phyloP scores from a whole-genome alignment of 2,888 invertebrate species.

The Plebejus anna region DNA sequence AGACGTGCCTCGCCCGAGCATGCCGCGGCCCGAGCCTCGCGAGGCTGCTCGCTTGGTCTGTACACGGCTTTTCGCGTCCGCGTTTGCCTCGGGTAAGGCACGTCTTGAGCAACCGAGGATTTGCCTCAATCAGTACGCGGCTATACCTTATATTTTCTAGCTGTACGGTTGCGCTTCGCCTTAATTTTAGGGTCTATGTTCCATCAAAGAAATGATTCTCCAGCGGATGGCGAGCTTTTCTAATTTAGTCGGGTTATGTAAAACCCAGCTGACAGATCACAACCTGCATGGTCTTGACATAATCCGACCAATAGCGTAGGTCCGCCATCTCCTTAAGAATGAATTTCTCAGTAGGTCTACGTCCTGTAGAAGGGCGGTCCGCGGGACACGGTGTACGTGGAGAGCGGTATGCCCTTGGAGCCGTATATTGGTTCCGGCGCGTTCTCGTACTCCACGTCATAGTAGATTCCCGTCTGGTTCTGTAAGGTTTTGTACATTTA shows the following conservation, averaged over 20 bases:
- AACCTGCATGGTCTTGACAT: too few relatives aligned
- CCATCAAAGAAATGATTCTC: too few relatives aligned
- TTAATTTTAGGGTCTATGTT: not conserved
- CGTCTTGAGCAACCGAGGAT: too few relatives aligned
- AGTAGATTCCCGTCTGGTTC: constrained; percentile 95
- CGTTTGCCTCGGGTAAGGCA: too few relatives aligned
- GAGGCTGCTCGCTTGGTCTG: too few relatives aligned
- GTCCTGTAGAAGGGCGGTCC: constrained; percentile 80
- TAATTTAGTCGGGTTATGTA: too few relatives aligned
- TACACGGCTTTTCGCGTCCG: too few relatives aligned
- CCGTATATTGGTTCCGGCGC: constrained; percentile 81
- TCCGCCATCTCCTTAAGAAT: not conserved
- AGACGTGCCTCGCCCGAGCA: too few relatives aligned
- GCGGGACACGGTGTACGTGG: constrained; percentile 89
- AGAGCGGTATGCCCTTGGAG: constrained; percentile 86
- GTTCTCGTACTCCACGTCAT: constrained; percentile 92
- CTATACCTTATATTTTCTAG: not conserved
- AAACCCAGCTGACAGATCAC: too few relatives aligned
- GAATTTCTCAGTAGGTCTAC: constrained; percentile 39
- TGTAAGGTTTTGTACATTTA: constrained; percentile 50
- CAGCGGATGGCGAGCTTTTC: too few relatives aligned
- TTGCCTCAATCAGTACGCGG: too few relatives aligned
- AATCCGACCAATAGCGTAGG: not conserved
- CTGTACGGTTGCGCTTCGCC: not conserved
- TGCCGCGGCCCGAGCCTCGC: too few relatives aligned